Percentiles rank a stretch among this genome's conserved stretches.
Evolutionary conservation across 2,113 vertebrate genomes (phyloP).

Genomic region (Pelusios castaneus): DNA sequence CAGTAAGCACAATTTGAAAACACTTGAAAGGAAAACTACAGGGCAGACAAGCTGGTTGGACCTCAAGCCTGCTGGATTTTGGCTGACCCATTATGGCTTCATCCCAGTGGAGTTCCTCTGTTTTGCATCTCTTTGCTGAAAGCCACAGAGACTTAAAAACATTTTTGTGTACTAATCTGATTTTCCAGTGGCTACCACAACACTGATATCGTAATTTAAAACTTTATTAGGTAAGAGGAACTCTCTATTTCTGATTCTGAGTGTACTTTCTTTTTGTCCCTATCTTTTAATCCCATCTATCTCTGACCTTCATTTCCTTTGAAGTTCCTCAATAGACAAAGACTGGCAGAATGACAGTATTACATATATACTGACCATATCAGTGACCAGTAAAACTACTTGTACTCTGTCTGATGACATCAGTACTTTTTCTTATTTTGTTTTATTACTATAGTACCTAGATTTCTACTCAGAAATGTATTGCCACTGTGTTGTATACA

Average conservation of each 20-base stretch:
- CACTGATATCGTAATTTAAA: constrained; percentile 5
- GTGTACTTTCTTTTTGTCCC: neutral
- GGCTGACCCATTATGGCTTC: neutral
- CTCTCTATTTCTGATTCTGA: neutral
- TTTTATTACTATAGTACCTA: neutral
- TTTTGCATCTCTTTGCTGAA: constrained; percentile 18
- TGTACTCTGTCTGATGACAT: neutral
- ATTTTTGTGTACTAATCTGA: neutral
- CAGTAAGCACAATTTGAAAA: constrained; percentile 55
- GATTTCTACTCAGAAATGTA: neutral
- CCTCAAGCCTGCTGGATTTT: constrained; percentile 33
- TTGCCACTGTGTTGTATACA: neutral
- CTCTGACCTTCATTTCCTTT: neutral
- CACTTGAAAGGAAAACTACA: constrained; percentile 61
- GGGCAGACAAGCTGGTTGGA: neutral
- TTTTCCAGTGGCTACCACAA: constrained; percentile 44
- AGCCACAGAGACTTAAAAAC: constrained; percentile 15
- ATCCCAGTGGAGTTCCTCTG: neutral
- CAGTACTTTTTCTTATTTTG: neutral
- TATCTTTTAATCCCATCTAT: neutral
- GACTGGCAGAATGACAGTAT: neutral
- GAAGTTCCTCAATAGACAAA: neutral
- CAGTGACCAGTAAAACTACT: neutral
- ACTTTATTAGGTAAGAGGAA: neutral
- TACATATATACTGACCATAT: neutral